Conservation (phyloP, 2,888 invertebrate genomes). For the Melangyna quadrimaculata region DNA sequence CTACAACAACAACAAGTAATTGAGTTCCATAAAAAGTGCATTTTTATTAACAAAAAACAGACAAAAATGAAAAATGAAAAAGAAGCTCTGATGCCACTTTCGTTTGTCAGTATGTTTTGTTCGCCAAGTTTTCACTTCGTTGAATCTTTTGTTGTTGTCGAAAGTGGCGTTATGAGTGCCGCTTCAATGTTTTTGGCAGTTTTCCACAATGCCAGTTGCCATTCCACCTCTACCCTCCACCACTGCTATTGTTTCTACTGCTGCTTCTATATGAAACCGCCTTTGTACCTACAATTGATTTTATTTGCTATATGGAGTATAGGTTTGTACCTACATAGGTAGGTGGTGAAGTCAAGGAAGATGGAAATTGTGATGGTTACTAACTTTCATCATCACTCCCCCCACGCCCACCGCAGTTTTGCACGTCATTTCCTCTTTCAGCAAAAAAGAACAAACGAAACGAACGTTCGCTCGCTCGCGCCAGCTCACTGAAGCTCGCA, state of each 20-base stretch:
- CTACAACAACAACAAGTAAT: conserved; percentile 4
- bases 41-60: conserved; percentile 10
- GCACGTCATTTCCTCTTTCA: conserved; percentile 37
- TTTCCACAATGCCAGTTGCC: neutral
- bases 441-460: neutral
- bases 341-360: neutral
- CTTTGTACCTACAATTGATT: conserved; percentile 58
- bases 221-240: neutral
- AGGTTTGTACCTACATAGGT: neutral
- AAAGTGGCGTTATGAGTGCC: conserved; percentile 48
- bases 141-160: conserved; percentile 17
- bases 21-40: conserved; percentile 33
- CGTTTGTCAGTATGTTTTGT: conserved; percentile 36
- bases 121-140: conserved; percentile 49
- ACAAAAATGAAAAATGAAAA: neutral
- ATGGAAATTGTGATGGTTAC: conserved; percentile 24
- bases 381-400: neutral
- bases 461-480: conserved; percentile 27
- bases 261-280: neutral
- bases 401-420: neutral
- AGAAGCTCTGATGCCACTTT: conserved; percentile 7
- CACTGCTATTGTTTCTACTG: neutral
- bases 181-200: conserved; percentile 59
- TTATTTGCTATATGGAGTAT: neutral
- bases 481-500: conserved; percentile 57